Base-by-base conservation (phyloP, 2,888 invertebrate genomes). In the Nineta flava region DNA sequence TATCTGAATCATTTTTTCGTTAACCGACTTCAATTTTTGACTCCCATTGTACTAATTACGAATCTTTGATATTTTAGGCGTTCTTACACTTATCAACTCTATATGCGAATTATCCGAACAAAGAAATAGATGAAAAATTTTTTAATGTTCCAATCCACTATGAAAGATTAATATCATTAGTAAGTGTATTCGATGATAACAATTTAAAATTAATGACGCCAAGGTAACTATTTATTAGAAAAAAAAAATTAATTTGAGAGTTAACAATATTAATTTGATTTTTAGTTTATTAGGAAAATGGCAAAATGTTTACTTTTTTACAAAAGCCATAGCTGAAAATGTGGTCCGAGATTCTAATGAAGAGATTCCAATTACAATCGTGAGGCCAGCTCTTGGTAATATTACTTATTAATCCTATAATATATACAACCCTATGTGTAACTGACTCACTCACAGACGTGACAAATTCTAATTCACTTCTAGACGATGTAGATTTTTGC, bases 271-370 rank as follows among this genome's bases (percentile, higher is more conserved):
- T 26, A 3, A 26, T 26, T 5, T 26, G 7, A 26, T 54, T 66
- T 66, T 7, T 61, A 83, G 83, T 32, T 60, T 83, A n/a, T 60
- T 85, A 40, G 79, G 77, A 13, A 70, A 74, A 38, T 83, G 84
- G 62, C 94, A 93, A 0, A 94, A 95, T 61, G 92, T 92, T 0
- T 95, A 94, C 62, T 84, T 91, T 2, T 87, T 82, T 62, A 93
- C 94, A 0, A 95, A 95, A 68, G 88, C 90, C 1, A 68, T 93
- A 1, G 90, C 90, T 0, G 94, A 94, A 62, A 77, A 82, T 52
- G 70, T 85, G 1, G 72, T 93, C 1, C 66, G 75, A 47, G 73
- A 72, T 48, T 76, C 81, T 57, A 81, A 79, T 0, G 70, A 68
- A 42, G 76, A 76, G n/a, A 63, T 93, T 56, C 92, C 93, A 0